Conservation (phyloP, 2,888 invertebrate genomes). For the Epirrhoe tristata region DNA sequence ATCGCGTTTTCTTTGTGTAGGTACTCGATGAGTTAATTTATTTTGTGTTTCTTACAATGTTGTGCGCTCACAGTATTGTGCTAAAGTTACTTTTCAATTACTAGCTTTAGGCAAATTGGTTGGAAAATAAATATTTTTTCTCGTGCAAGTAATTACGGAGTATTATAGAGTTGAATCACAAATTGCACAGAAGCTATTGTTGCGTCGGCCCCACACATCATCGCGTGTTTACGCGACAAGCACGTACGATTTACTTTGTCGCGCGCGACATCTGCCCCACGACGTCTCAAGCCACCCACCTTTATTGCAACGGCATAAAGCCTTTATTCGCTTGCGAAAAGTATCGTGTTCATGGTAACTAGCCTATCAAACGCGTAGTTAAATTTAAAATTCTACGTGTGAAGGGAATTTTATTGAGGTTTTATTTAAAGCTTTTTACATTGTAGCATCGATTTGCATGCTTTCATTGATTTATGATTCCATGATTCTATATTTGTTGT, state of each 20-base stretch:
- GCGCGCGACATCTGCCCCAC: constrained; percentile 73
- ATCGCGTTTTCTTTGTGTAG: constrained; percentile 3
- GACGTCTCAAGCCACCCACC: constrained; percentile 41
- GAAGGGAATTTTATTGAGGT: constrained; percentile 66
- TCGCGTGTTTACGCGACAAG: constrained; percentile 77
- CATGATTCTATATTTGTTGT: constrained; percentile 19
- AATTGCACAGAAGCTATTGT: constrained; percentile 81
- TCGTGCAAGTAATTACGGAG: constrained; percentile 63
- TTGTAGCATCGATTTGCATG: constrained; percentile 37
- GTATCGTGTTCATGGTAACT: constrained; percentile 45
- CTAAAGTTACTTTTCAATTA: constrained; percentile 18
- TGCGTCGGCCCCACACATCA: constrained; percentile 80
- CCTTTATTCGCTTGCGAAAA: constrained; percentile 23
- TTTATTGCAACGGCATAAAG: constrained; percentile 33
- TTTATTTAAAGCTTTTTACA: constrained; percentile 57
- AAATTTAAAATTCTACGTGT: constrained; percentile 73
- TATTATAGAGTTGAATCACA: constrained; percentile 80
- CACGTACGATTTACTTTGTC: constrained; percentile 84
- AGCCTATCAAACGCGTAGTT: constrained; percentile 64
- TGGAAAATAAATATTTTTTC: constrained; percentile 56
- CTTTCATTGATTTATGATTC: constrained; percentile 29
- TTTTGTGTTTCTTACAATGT: background rate
- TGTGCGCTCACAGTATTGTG: background rate
- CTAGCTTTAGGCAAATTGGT: constrained; percentile 51
- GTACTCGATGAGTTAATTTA: constrained; percentile 8